Conservation (phyloP, 2,888 invertebrate genomes). For the Cephus rjabovi region DNA sequence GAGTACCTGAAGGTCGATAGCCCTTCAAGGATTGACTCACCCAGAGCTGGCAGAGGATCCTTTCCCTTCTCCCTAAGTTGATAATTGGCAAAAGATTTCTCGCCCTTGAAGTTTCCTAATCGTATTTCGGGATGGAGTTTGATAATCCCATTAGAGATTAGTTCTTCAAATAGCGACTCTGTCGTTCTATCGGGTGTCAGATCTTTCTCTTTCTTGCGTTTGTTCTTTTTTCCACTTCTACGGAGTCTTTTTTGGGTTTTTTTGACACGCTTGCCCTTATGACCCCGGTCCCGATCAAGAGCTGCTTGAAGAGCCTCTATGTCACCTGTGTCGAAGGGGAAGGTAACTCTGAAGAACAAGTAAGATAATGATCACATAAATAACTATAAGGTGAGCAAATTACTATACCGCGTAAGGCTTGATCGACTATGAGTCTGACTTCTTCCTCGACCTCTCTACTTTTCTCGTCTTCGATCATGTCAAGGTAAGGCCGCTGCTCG, state of each 20-base stretch:
- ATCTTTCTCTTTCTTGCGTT: constrained; percentile 95
- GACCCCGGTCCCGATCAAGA: constrained; percentile 76
- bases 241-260: constrained; percentile 84
- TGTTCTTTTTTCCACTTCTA: constrained; percentile 86
- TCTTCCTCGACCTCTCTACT: constrained; percentile 85
- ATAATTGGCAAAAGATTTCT: constrained; percentile 77
- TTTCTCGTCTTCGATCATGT: constrained; percentile 88
- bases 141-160: constrained; percentile 91
- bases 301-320: constrained; percentile 77
- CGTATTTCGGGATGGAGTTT: constrained; percentile 78
- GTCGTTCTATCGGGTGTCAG: constrained; percentile 91
- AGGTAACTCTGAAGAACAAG: no score
- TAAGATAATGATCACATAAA: background rate
- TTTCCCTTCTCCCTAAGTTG: constrained; percentile 68
- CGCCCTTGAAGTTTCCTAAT: constrained; percentile 82
- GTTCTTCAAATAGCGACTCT: constrained; percentile 92
- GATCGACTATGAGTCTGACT: constrained; percentile 84
- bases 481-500: constrained; percentile 81
- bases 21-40: constrained; percentile 31
- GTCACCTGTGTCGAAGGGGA: constrained; percentile 59
- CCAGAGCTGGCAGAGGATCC: constrained; percentile 70
- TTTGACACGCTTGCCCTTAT: constrained; percentile 81
- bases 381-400: background rate
- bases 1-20: no score
- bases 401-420: constrained; percentile 76